Conservation (phyloP, 2,797 vertebrate species). For the Microhierax caerulescens region DNA sequence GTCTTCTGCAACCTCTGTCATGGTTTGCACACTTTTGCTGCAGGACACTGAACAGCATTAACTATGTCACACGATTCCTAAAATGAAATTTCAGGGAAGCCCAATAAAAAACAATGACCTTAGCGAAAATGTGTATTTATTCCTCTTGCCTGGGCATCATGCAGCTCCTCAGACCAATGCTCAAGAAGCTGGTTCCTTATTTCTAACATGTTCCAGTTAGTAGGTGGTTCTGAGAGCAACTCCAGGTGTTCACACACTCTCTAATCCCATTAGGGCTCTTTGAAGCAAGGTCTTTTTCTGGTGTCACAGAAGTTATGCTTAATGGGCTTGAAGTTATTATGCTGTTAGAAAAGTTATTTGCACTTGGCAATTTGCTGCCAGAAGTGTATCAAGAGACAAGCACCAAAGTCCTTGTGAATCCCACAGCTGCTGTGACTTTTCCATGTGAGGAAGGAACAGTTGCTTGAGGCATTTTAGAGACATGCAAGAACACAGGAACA, state of each 20-base stretch:
- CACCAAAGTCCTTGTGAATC: conserved; percentile 45
- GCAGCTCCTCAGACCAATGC: background rate
- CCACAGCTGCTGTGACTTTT: conserved; percentile 68
- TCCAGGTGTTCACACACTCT: conserved; percentile 59
- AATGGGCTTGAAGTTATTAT: conserved; percentile 65
- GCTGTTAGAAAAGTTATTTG: conserved; percentile 55
- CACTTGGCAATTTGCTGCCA: conserved; percentile 18
- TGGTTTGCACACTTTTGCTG: background rate
- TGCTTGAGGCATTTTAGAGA: conserved; percentile 67
- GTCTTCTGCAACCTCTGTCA: background rate
- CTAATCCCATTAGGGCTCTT: conserved; percentile 58
- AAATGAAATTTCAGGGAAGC: background rate
- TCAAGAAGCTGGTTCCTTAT: background rate
- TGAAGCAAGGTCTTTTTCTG: conserved; percentile 53
- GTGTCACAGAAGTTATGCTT: conserved; percentile 66
- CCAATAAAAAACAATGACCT: background rate
- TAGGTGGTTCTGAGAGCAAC: conserved; percentile 12
- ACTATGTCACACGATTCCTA: background rate
- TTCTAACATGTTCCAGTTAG: conserved; percentile 13
- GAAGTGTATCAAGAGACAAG: conserved; percentile 46
- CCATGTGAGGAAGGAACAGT: conserved; percentile 26
- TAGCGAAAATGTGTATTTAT: background rate
- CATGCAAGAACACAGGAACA: conserved; percentile 41
- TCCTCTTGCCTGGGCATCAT: background rate
- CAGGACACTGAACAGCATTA: background rate